phyloP scores from a whole-genome alignment of 2,113 vertebrate genomes.

The Periophthalmus modestus region DNA sequence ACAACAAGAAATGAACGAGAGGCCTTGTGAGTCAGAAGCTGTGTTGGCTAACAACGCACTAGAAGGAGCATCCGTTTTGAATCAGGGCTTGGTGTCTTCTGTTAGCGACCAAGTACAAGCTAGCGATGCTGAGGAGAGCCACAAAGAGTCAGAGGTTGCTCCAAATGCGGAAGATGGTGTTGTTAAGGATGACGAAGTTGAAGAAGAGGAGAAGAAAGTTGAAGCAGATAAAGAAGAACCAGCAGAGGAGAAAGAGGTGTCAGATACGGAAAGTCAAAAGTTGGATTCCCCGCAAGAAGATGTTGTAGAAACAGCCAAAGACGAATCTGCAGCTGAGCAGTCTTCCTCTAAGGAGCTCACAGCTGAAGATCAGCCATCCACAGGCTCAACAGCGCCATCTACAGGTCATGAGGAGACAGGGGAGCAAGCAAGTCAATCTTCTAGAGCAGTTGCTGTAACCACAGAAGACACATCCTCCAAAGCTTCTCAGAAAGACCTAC shows the following conservation, averaged over 20 bases:
- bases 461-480: conserved; percentile 39
- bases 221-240: conserved; percentile 12
- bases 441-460: conserved; percentile 16
- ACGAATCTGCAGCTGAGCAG: conserved; percentile 16
- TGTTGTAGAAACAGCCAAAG: conserved; percentile 30
- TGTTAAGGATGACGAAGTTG: conserved; percentile 31
- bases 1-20: conserved; percentile 18
- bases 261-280: conserved; percentile 13
- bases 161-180: conserved; percentile 34
- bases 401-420: conserved; percentile 35
- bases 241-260: conserved; percentile 10
- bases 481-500: conserved; percentile 20
- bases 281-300: conserved; percentile 10
- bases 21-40: conserved; percentile 47
- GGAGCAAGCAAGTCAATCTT: conserved; percentile 27
- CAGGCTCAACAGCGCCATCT: conserved; percentile 27
- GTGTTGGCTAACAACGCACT: conserved; percentile 36
- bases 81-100: conserved; percentile 58
- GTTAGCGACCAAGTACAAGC: conserved; percentile 49
- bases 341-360: conserved; percentile 31
- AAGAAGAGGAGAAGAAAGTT: conserved; percentile 38
- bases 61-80: conserved; percentile 48
- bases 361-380: conserved; percentile 22
- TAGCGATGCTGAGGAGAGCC: conserved; percentile 56
- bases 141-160: conserved; percentile 68